Percentiles rank a stretch among this genome's conserved stretches.
Evolutionary conservation across 1,140 invertebrate genomes (phyloP).

Genomic region (Apocrypta bakeri): DNA sequence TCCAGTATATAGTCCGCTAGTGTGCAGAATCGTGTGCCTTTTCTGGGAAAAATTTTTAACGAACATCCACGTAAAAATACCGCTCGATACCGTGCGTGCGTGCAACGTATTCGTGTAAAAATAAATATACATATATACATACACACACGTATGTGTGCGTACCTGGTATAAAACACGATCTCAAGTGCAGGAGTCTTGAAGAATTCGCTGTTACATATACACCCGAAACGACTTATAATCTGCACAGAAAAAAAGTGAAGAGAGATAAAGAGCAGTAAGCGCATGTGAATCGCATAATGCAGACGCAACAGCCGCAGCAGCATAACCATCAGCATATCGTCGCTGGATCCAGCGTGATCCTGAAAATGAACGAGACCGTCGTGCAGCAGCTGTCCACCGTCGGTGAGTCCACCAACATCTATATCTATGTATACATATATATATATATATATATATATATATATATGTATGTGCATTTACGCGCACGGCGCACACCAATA

Average conservation of each 20-base stretch:
- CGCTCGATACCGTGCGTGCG: too few species aligned
- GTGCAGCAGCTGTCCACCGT: conserved; percentile 82
- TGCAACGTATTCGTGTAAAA: background rate
- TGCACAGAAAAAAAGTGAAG: background rate
- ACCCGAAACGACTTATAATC: background rate
- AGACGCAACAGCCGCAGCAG: conserved; percentile 44
- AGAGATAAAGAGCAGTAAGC: background rate
- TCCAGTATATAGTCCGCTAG: background rate
- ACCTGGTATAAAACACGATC: background rate
- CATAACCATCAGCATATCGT: conserved; percentile 57
- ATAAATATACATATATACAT: conserved; percentile 9
- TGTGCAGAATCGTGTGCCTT: background rate
- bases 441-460: background rate
- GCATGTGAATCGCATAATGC: conserved; percentile 22
- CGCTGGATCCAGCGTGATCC: conserved; percentile 77
- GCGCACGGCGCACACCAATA: too few species aligned
- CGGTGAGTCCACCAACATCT: conserved; percentile 73
- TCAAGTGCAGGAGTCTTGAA: background rate
- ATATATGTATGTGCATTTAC: background rate
- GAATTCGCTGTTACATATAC: background rate
- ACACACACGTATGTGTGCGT: background rate
- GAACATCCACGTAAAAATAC: too few species aligned
- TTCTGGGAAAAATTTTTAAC: too few species aligned
- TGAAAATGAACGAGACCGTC: conserved; percentile 82
- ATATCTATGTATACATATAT: background rate